A percentile compares a stretch with the other conserved stretches of the same genome.
Conservation (phyloP, 2,113 vertebrate genomes). For the Hypanus sabinus region DNA sequence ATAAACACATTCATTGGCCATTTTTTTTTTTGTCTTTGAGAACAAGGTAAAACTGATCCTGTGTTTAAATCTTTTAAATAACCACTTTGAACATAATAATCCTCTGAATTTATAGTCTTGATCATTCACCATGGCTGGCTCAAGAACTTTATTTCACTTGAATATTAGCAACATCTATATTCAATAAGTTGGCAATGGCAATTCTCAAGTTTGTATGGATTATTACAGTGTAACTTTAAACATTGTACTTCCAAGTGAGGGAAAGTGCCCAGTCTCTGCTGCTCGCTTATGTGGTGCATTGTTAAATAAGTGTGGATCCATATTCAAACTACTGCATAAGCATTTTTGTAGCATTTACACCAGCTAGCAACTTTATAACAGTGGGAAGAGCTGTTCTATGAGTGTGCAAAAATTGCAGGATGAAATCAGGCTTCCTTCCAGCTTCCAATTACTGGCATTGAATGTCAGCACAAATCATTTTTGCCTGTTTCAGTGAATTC, state of each 20-base stretch:
- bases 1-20: background rate
- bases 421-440: background rate
- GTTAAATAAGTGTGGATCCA: background rate
- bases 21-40: background rate
- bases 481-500: conserved; percentile 14
- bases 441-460: background rate
- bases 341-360: background rate
- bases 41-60: background rate
- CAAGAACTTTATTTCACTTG: background rate
- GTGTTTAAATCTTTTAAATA: background rate
- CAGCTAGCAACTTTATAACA: background rate
- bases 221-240: background rate
- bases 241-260: background rate
- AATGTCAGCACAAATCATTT: conserved; percentile 8
- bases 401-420: background rate
- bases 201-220: background rate
- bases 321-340: background rate
- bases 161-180: background rate
- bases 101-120: background rate
- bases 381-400: background rate
- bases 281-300: background rate
- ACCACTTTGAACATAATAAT: background rate
- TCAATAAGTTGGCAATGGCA: background rate
- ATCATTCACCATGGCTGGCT: background rate
- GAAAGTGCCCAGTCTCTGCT: background rate